Base-by-base conservation (phyloP, 2,797 vertebrate genomes). In the Pygocentrus nattereri region DNA sequence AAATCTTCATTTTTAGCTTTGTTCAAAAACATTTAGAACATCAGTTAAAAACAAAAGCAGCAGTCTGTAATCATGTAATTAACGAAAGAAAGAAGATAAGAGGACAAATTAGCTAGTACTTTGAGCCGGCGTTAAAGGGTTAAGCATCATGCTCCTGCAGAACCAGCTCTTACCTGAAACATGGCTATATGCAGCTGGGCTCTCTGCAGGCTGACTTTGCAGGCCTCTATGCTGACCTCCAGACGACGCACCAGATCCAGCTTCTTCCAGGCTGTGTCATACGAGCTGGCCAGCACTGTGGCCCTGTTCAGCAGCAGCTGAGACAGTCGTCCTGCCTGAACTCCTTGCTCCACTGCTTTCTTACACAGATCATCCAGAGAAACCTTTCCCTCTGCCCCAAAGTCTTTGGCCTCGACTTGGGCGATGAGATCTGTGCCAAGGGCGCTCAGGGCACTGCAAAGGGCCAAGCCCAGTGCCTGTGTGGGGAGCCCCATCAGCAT, bases 221-320 rank as follows among this genome's bases (percentile, higher is more conserved):
- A 95, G 0, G 97, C 96, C 0, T 98, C 95, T 71, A 99, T 96
- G 85, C 95, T 97, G 67, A 94, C 93, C 54, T 99, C 97, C 73
- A 99, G 87, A 21, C 98, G 94, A 83, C 96, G 95, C 50, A 99
- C 95, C 62, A 99, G 92, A 85, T 99, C 98, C 10, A 96, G 94
- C 75, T 99, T 99, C 93, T 99, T 99, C 98, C 98, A 99, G 0
- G 98, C 97, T 0, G 97, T 97, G 85, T 99, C 98, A 0, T 97
- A 99, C 0, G 98, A 99, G 27, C 97, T 97, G 12, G 96, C 98
- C 81, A 99, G 85, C 7, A 99, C 98, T 0, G 97, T 98, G 65
- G 97, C 97, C 73, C 98, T 92, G 92, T 98, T 99, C 89, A 99
- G 95, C 73, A 99, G 94, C 89, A 97, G 78, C 91, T 99, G 97